Percentiles rank a stretch among this genome's conserved stretches.
phyloP scores from a whole-genome alignment of 2,888 invertebrate genomes.

The Graphium colonna region DNA sequence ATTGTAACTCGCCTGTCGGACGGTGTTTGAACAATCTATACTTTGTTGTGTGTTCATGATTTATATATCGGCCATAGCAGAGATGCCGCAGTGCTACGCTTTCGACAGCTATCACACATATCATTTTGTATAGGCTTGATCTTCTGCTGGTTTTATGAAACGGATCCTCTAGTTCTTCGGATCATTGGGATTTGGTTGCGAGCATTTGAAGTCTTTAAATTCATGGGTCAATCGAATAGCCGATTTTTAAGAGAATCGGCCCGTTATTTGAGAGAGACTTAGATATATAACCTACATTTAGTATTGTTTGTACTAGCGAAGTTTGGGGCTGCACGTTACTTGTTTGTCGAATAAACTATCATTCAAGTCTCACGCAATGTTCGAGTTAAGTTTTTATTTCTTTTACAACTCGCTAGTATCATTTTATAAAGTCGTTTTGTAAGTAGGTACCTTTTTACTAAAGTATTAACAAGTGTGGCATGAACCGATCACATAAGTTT shows the following conservation, averaged over 20 bases:
- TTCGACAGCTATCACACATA: slow-evolving; percentile 56
- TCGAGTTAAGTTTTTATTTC: background rate
- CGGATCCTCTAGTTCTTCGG: slow-evolving; percentile 63
- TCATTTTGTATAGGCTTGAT: slow-evolving; percentile 47
- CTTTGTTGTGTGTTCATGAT: slow-evolving; percentile 58
- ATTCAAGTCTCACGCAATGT: background rate
- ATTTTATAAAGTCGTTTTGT: no score
- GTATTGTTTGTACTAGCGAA: slow-evolving; percentile 4
- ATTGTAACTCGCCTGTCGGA: slow-evolving; percentile 32
- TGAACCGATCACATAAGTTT: slow-evolving; percentile 13
- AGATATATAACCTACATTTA: background rate
- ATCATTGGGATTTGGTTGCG: slow-evolving; percentile 41
- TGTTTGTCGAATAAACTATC: background rate
- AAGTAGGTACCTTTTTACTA: no score
- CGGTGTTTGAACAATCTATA: slow-evolving; percentile 44
- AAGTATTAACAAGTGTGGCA: no score
- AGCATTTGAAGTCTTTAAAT: slow-evolving; percentile 2
- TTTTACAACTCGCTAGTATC: no score
- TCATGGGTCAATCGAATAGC: background rate
- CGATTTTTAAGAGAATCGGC: background rate
- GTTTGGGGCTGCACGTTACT: background rate
- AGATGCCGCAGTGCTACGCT: slow-evolving; percentile 41
- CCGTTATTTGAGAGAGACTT: slow-evolving; percentile 9
- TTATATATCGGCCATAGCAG: slow-evolving; percentile 35
- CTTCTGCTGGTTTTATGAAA: no score